phyloP scores from a whole-genome alignment of 2,113 vertebrate genomes.

The Gavialis gangeticus region DNA sequence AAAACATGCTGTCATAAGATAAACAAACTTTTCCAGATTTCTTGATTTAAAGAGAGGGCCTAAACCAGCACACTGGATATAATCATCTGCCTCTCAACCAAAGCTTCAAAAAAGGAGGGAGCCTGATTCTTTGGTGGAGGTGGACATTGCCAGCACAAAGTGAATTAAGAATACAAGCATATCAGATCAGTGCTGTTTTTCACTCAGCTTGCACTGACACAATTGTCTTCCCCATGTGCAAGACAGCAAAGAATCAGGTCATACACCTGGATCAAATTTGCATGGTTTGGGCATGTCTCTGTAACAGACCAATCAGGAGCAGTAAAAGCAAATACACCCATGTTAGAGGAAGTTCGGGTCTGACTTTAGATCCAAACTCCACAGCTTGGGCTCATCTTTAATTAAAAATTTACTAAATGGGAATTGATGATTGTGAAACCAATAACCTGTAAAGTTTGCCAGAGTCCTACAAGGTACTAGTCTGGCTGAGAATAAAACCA shows the following conservation, averaged over 20 bases:
- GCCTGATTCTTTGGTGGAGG: too few relatives aligned
- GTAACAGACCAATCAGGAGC: background rate
- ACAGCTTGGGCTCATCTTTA: rapidly evolving
- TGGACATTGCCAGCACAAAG: too few relatives aligned
- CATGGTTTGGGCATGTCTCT: background rate
- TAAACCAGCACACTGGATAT: too few relatives aligned
- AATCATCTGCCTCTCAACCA: background rate
- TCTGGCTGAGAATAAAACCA: background rate
- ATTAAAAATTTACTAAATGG: background rate
- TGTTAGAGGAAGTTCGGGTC: background rate
- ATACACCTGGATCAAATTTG: background rate
- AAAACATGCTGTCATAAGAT: background rate
- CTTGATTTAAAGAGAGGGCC: background rate
- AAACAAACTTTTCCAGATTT: background rate
- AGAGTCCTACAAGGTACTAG: background rate
- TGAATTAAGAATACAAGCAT: background rate
- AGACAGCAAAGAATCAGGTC: background rate
- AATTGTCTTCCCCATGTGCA: too few relatives aligned
- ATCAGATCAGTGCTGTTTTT: background rate
- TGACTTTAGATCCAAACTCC: background rate
- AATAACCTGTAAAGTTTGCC: background rate
- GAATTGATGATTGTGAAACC: background rate
- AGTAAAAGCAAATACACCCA: rapidly evolving
- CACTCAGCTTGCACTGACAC: background rate
- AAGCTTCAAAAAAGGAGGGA: background rate